Base-by-base conservation (phyloP, 2,888 invertebrate genomes). In the Boloria selene region DNA sequence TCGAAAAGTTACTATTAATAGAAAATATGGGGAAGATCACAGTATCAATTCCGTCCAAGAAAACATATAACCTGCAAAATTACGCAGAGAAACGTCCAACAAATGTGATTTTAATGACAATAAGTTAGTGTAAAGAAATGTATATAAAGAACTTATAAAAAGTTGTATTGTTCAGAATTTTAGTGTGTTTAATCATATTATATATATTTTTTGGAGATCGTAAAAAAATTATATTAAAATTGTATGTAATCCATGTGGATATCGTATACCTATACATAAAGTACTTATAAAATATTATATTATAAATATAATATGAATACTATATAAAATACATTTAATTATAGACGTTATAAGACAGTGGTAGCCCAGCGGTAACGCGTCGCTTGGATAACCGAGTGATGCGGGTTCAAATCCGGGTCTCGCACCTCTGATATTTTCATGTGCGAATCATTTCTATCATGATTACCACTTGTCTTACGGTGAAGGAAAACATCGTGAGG, bases 11-110 rank as follows among this genome's bases (percentile, higher is more conserved):
- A 10, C n/a, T 22, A 26, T 56, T 22, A 56, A 45, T 45, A 22
- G 17, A 17, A 31, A 31, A 47, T 26, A 31, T 14, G 17, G 10
- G 26, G 47, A 59, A 59, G 38, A 59, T 49, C 14, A 62, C 50
- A 44, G 53, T 44, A n/a, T 51, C 44, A 56, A 66, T 38, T 66
- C 68, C 68, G 65, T 68, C 68, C 68, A 60, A 60, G 31, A 47
- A 55, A 44, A 55, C 3, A 60, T 64, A 18, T 59, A 49, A 31
- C 38, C 14, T 50, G 31, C 17, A 14, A 59, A 47, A 16, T 50
- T 17, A 31, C 31, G 38, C 18, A 38, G 45, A 56, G 22, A 56
- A 22, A 44, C 44, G 56, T 56, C 56, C 56, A 22, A 45, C 22
- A 7, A 56, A 56, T 56, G 56, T 59, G 49, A 50, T 59, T 47